Conservation (phyloP, 1,140 invertebrate species). For the Lamellibrachia luymesi region DNA sequence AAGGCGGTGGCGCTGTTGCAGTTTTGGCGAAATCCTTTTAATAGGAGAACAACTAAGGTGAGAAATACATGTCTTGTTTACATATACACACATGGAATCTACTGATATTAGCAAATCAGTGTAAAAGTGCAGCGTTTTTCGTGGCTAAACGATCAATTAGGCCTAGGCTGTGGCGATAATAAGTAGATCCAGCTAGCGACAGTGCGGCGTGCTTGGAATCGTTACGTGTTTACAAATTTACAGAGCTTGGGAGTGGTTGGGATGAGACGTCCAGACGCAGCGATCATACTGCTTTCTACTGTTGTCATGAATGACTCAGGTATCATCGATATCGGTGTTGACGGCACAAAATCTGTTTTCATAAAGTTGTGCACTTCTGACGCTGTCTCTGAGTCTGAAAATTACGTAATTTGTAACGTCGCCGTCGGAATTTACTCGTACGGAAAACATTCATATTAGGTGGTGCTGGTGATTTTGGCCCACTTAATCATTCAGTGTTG, state of each 20-base stretch:
- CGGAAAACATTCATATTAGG: no score
- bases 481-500: no score
- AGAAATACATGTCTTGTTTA: neutral
- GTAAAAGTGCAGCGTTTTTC: neutral
- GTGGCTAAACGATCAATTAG: neutral
- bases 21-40: neutral
- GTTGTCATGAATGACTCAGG: no score
- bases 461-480: no score
- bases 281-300: no score
- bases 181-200: neutral
- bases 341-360: neutral
- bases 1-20: neutral
- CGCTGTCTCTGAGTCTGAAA: no score
- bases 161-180: neutral
- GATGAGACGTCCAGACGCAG: neutral
- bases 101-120: neutral
- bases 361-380: neutral
- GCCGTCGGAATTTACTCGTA: no score
- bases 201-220: neutral
- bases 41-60: neutral
- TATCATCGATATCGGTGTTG: neutral
- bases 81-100: neutral
- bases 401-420: no score
- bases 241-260: neutral
- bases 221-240: neutral